Percentiles rank a stretch among this genome's conserved stretches.
phyloP scores from a whole-genome alignment of 2,797 vertebrate genomes.

The Sternotherus odoratus region DNA sequence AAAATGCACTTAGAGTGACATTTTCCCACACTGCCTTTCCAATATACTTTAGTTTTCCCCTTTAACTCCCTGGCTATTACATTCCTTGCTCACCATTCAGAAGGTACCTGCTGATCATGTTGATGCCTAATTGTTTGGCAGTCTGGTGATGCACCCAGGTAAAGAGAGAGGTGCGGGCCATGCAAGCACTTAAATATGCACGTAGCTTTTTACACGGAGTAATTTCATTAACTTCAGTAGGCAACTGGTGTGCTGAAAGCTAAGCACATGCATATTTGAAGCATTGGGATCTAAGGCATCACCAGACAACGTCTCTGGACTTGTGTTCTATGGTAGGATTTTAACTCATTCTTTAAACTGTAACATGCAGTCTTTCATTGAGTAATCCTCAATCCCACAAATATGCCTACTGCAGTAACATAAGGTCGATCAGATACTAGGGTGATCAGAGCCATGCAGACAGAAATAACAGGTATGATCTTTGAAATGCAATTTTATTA shows the following conservation, averaged over 20 bases:
- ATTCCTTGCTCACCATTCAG: fast-evolving
- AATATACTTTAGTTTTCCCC: slow-evolving; percentile 17
- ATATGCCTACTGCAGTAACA: neutral
- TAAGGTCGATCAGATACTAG: slow-evolving; percentile 10
- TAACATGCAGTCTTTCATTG: neutral
- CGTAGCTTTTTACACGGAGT: neutral
- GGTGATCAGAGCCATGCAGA: neutral
- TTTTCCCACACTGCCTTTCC: neutral
- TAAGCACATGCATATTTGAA: neutral
- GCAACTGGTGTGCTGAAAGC: neutral
- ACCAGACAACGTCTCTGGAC: neutral
- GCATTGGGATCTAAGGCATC: neutral
- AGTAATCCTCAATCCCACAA: neutral
- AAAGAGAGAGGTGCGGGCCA: fast-evolving
- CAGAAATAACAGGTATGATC: slow-evolving; percentile 10
- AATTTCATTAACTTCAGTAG: neutral
- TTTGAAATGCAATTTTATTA: neutral
- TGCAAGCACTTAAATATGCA: neutral
- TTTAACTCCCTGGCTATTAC: neutral
- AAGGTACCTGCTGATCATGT: neutral
- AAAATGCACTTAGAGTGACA: fast-evolving
- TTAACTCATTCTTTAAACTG: neutral
- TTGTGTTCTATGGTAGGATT: fast-evolving
- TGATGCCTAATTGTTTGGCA: neutral
- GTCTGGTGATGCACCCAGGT: neutral